Base-by-base conservation (phyloP, 1,140 invertebrate genomes). In the Gryllus bimaculatus region DNA sequence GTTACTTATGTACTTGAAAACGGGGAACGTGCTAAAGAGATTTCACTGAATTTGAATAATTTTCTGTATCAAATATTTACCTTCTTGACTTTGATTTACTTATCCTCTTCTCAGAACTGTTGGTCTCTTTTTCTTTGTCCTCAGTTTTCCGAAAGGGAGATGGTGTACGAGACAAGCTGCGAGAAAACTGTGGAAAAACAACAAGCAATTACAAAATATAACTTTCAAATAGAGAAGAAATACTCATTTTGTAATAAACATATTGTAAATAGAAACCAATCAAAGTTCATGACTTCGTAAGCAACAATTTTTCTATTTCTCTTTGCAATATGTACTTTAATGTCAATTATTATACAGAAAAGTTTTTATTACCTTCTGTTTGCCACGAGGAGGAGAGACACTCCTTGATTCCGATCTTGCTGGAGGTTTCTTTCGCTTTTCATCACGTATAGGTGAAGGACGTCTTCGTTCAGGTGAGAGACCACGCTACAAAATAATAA, bases 131-230 rank as follows among this genome's bases (percentile, higher is more conserved):
- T 66, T 78, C 73, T 47, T 74, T 74, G 84, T 93, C 92, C 82
- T 93, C 90, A 76, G 91, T 91, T 85, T 93, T 92, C 79, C 93
- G 90, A 85, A 94, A 94, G 75, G 93, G 93, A 26, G 93, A 94
- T 26, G 93, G 93, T 2, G 93, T 94, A 80, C 93, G 89, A 10
- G 93, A 94, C 21, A 94, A 86, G 83, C 93, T 94, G 85, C 88
- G 89, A 26, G 78, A 78, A 54, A 78, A 78, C 78, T 78, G 66
- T 26, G 2, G 0, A 12, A 21, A 54, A 77, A 77, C 0, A 49
- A 49, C 15, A 26, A 47, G 10, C 7, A 13, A 39, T 39, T 39
- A 39, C 26, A 39, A 5, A 2, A 39, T 39, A 39, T 39, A 39
- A 39, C 26, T 39, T 39, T 1, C 5, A 39, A 39, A 39, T 39